A percentile compares a stretch with the other conserved stretches of the same genome.
phyloP scores from a whole-genome alignment of 2,113 vertebrate genomes.

The Struthidea cinerea region DNA sequence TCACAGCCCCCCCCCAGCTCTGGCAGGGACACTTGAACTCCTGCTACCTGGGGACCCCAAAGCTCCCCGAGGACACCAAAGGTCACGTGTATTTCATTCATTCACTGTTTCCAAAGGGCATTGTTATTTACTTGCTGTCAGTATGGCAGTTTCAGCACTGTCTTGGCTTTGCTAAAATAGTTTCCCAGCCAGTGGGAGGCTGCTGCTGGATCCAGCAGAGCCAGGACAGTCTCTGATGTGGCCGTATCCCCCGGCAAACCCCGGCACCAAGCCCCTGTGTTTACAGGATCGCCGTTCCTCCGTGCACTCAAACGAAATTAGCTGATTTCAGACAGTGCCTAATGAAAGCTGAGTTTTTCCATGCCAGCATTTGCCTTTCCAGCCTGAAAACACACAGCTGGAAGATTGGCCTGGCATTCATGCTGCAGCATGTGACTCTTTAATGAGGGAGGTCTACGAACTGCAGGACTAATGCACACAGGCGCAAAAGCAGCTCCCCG shows the following conservation, averaged over 20 bases:
- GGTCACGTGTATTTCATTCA: background rate
- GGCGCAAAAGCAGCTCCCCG: background rate
- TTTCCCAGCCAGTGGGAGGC: background rate
- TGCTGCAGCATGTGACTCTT: slow-evolving; percentile 54
- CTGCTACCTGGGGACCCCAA: background rate
- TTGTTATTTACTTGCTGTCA: background rate
- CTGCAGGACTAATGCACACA: background rate
- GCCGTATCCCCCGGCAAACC: fast-evolving
- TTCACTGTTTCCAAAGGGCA: background rate
- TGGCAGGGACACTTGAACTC: background rate
- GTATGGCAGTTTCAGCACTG: background rate
- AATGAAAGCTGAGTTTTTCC: slow-evolving; percentile 25
- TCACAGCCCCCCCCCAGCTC: background rate
- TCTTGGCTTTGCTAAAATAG: background rate
- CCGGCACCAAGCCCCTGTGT: background rate
- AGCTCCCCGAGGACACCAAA: background rate
- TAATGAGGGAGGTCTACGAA: slow-evolving; percentile 34
- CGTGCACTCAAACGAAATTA: background rate
- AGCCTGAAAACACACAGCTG: slow-evolving; percentile 38
- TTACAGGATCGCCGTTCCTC: background rate
- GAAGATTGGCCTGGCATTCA: slow-evolving; percentile 12
- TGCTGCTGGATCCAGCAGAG: background rate
- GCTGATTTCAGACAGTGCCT: slow-evolving; percentile 28
- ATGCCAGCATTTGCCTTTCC: slow-evolving; percentile 13
- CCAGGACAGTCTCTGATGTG: background rate